phyloP scores from a whole-genome alignment of 1,140 invertebrate genomes.

The Rhyzopertha dominica region DNA sequence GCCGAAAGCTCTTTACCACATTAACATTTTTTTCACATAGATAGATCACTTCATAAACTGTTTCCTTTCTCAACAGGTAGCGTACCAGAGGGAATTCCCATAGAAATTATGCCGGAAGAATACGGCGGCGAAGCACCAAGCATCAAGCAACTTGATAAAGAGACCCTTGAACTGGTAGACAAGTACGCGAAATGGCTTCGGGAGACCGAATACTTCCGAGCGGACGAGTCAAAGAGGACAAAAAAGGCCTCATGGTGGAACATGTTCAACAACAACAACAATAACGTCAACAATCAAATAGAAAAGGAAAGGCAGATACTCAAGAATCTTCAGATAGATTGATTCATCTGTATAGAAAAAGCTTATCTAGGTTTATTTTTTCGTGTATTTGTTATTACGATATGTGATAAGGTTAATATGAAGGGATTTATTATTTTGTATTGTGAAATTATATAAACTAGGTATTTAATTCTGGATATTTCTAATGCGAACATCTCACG shows the following conservation, averaged over 20 bases:
- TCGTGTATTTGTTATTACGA: too few species aligned
- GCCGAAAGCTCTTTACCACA: too few species aligned
- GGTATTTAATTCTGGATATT: too few species aligned
- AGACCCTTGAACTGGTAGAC: slow-evolving; percentile 23
- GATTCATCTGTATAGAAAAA: too few species aligned
- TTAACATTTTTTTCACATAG: too few species aligned
- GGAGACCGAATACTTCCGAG: slow-evolving; percentile 31
- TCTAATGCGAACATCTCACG: too few species aligned
- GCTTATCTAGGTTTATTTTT: too few species aligned
- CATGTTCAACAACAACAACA: slow-evolving; percentile 27
- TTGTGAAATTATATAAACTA: too few species aligned
- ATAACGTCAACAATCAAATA: slow-evolving; percentile 18
- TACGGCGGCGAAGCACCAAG: slow-evolving; percentile 40
- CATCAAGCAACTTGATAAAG: slow-evolving; percentile 31
- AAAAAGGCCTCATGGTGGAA: slow-evolving; percentile 40
- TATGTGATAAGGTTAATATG: too few species aligned
- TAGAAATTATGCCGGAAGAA: slow-evolving; percentile 36
- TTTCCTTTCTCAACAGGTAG: too few species aligned
- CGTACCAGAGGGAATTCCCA: slow-evolving; percentile 33
- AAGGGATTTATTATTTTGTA: too few species aligned
- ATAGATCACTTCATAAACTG: too few species aligned
- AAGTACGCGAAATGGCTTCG: slow-evolving; percentile 42
- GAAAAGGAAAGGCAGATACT: slow-evolving; percentile 34
- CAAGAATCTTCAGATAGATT: slow-evolving; percentile 36
- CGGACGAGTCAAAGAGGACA: slow-evolving; percentile 37